These are phyloP conservation scores for Albula glossodonta DNA, from an alignment of 2,113 vertebrate species.

Conservation along the genomic window DNA sequence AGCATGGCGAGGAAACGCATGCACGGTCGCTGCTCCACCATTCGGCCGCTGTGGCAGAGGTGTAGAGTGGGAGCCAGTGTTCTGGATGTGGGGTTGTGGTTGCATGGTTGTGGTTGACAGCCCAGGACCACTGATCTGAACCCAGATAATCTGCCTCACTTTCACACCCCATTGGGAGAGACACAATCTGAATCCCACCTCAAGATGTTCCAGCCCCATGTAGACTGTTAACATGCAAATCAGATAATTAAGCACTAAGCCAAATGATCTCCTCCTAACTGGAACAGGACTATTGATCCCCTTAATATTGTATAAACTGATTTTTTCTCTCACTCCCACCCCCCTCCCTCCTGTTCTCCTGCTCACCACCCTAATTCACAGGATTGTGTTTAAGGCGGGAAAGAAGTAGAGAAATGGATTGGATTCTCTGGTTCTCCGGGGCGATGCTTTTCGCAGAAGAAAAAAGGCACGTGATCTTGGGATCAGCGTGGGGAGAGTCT, in stretches of 20 bases:
- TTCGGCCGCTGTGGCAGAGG: background rate
- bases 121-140: conserved; percentile 49
- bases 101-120: background rate
- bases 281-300: conserved; percentile 16
- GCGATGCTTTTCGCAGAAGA: background rate
- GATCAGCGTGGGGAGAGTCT: background rate
- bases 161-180: conserved; percentile 37
- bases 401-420: conserved; percentile 43
- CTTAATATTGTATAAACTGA: conserved; percentile 18
- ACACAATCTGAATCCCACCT: conserved; percentile 39
- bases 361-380: conserved; percentile 37
- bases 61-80: too few species aligned
- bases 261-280: conserved; percentile 10
- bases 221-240: conserved; percentile 52
- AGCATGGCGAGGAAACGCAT: background rate
- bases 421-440: background rate
- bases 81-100: background rate
- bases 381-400: conserved; percentile 56
- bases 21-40: background rate
- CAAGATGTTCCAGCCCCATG: conserved; percentile 55
- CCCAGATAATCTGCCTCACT: conserved; percentile 46
- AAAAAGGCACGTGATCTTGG: background rate
- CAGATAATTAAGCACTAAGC: conserved; percentile 58
- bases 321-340: background rate
- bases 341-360: background rate